Percentiles rank a stretch among this genome's conserved stretches.
phyloP scores from a whole-genome alignment of 2,888 invertebrate species.

The Thalpophila matura region DNA sequence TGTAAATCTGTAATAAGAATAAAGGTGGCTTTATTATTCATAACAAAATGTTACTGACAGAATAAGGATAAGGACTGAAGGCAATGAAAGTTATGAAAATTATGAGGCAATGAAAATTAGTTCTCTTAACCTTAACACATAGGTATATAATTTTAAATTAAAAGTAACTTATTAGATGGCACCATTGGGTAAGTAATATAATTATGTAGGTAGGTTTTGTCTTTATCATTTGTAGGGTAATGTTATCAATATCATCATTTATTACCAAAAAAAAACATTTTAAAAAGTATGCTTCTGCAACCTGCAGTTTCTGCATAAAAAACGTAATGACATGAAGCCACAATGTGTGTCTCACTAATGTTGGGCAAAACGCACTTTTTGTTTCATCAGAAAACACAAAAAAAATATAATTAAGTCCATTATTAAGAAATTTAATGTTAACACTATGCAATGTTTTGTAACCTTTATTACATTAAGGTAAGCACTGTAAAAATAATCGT shows the following conservation, averaged over 20 bases:
- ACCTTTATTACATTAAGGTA: constrained; percentile 2
- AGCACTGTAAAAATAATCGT: constrained; percentile 7
- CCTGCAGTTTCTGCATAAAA: constrained; percentile 1
- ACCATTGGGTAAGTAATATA: too few species aligned
- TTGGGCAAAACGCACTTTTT: constrained; percentile 27
- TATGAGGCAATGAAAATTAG: too few species aligned
- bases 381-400: constrained; percentile 40
- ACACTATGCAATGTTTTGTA: constrained; percentile 25
- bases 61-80: too few species aligned
- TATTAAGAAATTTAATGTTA: constrained; percentile 28
- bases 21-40: constrained; percentile 24
- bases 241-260: too few species aligned
- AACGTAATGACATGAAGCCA: constrained; percentile 14
- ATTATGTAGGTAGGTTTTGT: too few species aligned
- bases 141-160: too few species aligned
- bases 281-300: not conserved
- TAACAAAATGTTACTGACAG: constrained; percentile 24
- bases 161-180: too few species aligned
- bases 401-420: constrained; percentile 33
- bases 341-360: not conserved
- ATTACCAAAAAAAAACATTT: too few species aligned
- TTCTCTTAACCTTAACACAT: too few species aligned
- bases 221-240: too few species aligned
- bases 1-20: constrained; percentile 21
- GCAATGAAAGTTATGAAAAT: too few species aligned